Conservation (phyloP, 2,888 invertebrate species). For the Coelinius sp. region DNA sequence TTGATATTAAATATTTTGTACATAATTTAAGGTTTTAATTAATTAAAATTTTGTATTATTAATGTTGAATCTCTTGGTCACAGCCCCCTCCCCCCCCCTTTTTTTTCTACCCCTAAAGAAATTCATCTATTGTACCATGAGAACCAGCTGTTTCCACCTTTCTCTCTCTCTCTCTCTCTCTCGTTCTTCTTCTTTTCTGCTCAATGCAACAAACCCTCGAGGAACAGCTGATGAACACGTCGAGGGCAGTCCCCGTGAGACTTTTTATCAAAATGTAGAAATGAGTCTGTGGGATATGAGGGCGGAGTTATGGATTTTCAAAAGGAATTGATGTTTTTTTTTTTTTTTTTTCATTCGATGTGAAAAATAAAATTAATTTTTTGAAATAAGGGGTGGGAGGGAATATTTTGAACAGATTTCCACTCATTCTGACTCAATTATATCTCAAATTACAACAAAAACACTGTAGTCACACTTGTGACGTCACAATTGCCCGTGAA, state of each 20-base stretch:
- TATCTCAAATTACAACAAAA: not conserved
- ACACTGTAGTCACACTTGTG: constrained; percentile 48
- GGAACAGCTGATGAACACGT: constrained; percentile 46
- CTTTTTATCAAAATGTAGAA: not conserved
- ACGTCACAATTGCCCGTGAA: constrained; percentile 60
- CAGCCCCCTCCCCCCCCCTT: constrained; percentile 26
- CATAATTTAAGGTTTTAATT: too few relatives aligned
- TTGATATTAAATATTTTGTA: too few relatives aligned
- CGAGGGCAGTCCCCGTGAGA: not conserved
- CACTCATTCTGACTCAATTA: not conserved
- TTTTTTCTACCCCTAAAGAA: not conserved
- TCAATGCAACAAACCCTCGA: constrained; percentile 38
- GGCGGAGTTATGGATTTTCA: not conserved
- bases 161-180: constrained; percentile 39
- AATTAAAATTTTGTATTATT: too few relatives aligned
- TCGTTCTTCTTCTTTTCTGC: constrained; percentile 34
- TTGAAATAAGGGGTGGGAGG: not conserved
- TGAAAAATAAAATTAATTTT: not conserved
- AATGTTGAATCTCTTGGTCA: not conserved
- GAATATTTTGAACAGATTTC: not conserved
- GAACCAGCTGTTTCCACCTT: constrained; percentile 41
- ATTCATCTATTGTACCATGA: not conserved
- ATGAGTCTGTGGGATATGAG: not conserved
- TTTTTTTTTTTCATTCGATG: not conserved
- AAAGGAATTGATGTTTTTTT: not conserved